Evolutionary conservation across 2,797 vertebrate species (phyloP).

Genomic region (Mormyrus proboscirostris): DNA sequence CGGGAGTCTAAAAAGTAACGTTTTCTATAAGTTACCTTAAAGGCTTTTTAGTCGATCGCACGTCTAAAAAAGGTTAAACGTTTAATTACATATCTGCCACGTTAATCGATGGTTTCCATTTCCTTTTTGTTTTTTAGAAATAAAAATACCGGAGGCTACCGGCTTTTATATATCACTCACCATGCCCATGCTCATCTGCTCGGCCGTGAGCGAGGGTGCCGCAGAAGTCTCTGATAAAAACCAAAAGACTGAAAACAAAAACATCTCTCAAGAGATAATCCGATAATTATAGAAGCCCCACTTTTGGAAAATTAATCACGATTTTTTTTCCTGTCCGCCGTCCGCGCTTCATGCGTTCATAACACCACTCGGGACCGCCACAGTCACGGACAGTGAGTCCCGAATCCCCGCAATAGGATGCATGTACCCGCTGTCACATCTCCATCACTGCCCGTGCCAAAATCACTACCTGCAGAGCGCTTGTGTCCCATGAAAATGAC

Average conservation of each 20-base stretch:
- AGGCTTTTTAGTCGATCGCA: not conserved
- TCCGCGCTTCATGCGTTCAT: not conserved
- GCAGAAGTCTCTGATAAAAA: constrained; percentile 14
- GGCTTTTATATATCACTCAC: constrained; percentile 8
- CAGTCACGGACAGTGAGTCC: not conserved
- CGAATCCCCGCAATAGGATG: not conserved
- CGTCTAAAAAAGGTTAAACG: not conserved
- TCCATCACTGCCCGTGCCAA: not conserved
- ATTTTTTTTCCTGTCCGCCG: not conserved
- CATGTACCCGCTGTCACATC: not conserved
- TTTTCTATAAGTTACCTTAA: not conserved
- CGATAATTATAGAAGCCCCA: not conserved
- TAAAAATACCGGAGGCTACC: not conserved
- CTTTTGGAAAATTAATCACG: constrained; percentile 4
- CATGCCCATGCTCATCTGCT: constrained; percentile 18
- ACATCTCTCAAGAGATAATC: constrained; percentile 5
- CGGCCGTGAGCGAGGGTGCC: constrained; percentile 12
- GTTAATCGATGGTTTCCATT: not conserved
- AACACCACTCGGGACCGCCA: not conserved
- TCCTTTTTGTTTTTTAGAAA: not conserved
- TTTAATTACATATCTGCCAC: not conserved
- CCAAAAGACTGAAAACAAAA: not conserved
- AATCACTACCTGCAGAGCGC: not conserved
- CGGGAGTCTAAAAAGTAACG: not conserved
- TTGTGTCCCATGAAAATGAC: not conserved